phyloP scores from a whole-genome alignment of 2,888 invertebrate genomes.

The Ormyrus rosae region DNA sequence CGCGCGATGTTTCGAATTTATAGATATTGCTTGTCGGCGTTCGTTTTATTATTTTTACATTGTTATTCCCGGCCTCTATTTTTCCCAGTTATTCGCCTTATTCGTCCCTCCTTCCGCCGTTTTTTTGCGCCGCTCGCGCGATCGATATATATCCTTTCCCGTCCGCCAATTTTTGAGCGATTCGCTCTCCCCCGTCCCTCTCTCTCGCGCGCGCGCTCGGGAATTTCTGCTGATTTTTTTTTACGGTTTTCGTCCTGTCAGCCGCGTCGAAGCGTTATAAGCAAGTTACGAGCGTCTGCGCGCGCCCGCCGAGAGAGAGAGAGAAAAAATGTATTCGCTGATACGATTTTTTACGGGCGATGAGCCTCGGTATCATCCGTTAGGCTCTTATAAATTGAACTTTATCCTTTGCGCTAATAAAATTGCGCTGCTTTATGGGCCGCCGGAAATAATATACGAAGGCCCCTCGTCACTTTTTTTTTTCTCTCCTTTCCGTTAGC shows the following conservation, averaged over 20 bases:
- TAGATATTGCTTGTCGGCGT: conserved; percentile 46
- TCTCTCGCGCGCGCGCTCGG: conserved; percentile 17
- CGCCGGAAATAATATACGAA: conserved; percentile 24
- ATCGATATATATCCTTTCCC: background rate
- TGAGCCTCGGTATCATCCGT: conserved; percentile 28
- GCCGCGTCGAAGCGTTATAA: conserved; percentile 36
- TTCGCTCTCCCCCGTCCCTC: background rate
- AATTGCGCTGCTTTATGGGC: conserved; percentile 39
- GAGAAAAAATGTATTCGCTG: conserved; percentile 53
- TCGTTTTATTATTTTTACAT: conserved; percentile 12
- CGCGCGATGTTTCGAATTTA: conserved; percentile 34
- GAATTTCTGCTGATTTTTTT: conserved; percentile 33
- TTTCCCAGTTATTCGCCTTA: background rate
- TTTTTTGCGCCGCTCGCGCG: no score
- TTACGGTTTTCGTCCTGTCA: conserved; percentile 31
- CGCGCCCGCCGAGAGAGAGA: background rate
- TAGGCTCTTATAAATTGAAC: conserved; percentile 53
- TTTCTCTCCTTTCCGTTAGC: background rate
- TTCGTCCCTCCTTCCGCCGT: background rate
- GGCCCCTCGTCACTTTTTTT: background rate
- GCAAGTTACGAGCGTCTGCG: conserved; percentile 42
- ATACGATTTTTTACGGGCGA: conserved; percentile 53
- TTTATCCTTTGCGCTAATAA: conserved; percentile 49
- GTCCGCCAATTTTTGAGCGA: background rate
- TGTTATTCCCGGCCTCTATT: background rate